These are phyloP conservation scores for Rhipidura dahli DNA, from an alignment of 2,113 vertebrate genomes.

Conservation along the genomic window DNA sequence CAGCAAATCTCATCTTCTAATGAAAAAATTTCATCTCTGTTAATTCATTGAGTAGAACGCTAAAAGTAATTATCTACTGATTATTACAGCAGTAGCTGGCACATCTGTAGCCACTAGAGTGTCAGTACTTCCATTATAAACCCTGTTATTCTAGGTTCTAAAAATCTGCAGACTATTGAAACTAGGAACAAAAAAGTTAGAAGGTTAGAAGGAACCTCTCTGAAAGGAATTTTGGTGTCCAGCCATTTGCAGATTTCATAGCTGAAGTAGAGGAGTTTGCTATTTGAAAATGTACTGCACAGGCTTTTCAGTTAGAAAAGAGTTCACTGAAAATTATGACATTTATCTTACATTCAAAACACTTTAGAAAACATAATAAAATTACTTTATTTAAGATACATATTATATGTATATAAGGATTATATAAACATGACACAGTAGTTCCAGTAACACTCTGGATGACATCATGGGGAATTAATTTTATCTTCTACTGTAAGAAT, in stretches of 20 bases:
- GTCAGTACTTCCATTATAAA: neutral
- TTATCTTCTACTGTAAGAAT: neutral
- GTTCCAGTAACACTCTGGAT: neutral
- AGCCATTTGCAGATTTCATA: neutral
- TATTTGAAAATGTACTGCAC: neutral
- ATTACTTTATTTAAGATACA: neutral
- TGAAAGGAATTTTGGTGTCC: neutral
- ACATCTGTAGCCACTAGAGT: neutral
- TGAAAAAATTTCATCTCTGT: slow-evolving; percentile 3
- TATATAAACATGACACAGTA: neutral
- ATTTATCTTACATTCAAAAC: neutral
- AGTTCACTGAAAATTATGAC: neutral
- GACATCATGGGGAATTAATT: neutral
- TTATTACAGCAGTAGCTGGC: neutral
- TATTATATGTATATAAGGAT: neutral
- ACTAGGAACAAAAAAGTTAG: neutral
- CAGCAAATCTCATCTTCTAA: neutral
- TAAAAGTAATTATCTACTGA: slow-evolving; percentile 3
- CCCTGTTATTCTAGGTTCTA: neutral
- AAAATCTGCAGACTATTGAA: neutral
- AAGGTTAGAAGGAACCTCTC: neutral
- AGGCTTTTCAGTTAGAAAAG: neutral
- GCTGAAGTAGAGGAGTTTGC: neutral
- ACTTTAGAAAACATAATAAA: neutral
- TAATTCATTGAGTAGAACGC: neutral